Evolutionary conservation across 2,888 invertebrate species (phyloP).

Genomic region (Plebejus anna): DNA sequence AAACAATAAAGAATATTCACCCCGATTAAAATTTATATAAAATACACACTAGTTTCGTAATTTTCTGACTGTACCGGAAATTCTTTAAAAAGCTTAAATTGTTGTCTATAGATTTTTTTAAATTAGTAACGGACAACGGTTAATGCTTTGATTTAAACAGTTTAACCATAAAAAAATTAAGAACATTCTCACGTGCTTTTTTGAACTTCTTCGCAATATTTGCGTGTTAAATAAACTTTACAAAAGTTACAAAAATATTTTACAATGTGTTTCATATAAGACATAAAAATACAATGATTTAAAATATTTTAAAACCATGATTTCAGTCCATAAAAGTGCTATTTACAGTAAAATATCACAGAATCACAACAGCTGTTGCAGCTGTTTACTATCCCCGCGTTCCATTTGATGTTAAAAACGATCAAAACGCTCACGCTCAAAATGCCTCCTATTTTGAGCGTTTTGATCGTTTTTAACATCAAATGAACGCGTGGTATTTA

Average conservation of each 20-base stretch:
- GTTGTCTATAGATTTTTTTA: not conserved
- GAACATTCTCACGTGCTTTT: not conserved
- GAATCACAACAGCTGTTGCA: conserved; percentile 18
- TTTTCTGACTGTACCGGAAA: not conserved
- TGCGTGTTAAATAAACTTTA: not conserved
- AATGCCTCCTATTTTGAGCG: no score
- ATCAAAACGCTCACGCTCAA: no score
- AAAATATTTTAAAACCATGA: conserved; percentile 32
- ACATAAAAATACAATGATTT: conserved; percentile 33
- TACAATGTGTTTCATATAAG: conserved; percentile 44
- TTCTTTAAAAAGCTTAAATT: conserved; percentile 38
- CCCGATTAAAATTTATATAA: no score
- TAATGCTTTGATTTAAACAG: no score
- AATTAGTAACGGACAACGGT: no score
- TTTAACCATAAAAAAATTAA: no score
- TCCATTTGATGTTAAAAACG: no score
- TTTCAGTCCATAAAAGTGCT: conserved; percentile 30
- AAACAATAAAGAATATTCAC: not conserved
- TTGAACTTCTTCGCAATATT: not conserved
- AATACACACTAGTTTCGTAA: not conserved
- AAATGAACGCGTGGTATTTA: not conserved
- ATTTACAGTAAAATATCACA: conserved; percentile 33
- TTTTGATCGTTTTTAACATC: no score
- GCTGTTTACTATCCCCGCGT: not conserved
- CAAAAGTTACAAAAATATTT: conserved; percentile 19